Conservation (phyloP, 1,140 invertebrate genomes). For the Mercenaria mercenaria region DNA sequence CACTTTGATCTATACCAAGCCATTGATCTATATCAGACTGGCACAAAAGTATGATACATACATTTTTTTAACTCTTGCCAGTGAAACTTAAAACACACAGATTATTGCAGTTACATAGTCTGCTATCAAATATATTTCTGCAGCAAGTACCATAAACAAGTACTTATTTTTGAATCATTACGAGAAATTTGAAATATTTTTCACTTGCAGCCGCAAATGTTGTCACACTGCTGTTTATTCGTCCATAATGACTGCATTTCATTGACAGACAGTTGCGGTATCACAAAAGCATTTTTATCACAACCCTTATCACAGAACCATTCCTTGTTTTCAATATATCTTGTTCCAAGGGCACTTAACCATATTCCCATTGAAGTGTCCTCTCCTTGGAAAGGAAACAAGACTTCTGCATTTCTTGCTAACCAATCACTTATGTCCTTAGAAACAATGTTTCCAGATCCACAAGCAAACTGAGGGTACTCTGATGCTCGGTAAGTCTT, state of each 20-base stretch:
- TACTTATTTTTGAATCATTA: no score
- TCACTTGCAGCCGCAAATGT: conserved; percentile 64
- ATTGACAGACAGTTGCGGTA: conserved; percentile 70
- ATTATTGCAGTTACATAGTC: no score
- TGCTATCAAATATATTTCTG: no score
- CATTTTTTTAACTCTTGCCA: no score
- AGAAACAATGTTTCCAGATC: conserved; percentile 80
- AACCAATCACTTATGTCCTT: conserved; percentile 77
- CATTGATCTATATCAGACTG: no score
- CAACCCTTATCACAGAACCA: conserved; percentile 76
- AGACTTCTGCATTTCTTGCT: conserved; percentile 61
- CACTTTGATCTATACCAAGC: no score
- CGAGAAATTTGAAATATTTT: background rate
- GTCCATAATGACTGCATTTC: conserved; percentile 71
- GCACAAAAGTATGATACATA: no score
- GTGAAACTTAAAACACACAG: no score
- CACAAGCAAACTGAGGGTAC: conserved; percentile 83
- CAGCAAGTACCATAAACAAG: no score
- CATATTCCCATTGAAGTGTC: conserved; percentile 85
- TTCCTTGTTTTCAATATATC: conserved; percentile 62
- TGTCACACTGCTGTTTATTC: conserved; percentile 68
- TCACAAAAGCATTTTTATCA: conserved; percentile 59
- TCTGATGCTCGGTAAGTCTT: conserved; percentile 67
- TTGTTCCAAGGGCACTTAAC: conserved; percentile 79
- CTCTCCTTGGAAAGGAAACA: conserved; percentile 83